These are phyloP conservation scores for Bradypodion pumilum DNA, from an alignment of 2,797 vertebrate species.

Conservation along the genomic window DNA sequence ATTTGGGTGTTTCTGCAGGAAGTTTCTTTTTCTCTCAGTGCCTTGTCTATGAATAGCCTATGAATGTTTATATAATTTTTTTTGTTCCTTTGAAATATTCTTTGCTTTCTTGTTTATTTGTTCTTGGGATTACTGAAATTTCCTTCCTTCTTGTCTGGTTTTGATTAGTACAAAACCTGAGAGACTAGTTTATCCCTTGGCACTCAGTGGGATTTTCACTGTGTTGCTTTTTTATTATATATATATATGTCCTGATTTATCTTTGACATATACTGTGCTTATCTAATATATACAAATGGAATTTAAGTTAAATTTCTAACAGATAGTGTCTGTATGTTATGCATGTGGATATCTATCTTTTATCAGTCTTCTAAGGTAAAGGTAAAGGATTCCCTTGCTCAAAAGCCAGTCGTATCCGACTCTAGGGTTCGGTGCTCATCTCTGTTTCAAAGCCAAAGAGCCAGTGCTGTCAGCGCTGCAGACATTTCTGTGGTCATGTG, in stretches of 20 bases:
- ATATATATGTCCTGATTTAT: background rate
- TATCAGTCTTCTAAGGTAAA: background rate
- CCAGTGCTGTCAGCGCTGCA: too few species aligned
- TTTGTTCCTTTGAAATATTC: background rate
- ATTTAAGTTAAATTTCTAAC: background rate
- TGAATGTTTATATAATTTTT: background rate
- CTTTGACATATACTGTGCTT: background rate
- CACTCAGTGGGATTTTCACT: background rate
- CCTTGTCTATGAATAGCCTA: too few species aligned
- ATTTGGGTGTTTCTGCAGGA: background rate
- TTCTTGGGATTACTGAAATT: too few species aligned
- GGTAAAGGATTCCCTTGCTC: too few species aligned
- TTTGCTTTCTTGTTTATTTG: background rate
- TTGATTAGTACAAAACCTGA: background rate
- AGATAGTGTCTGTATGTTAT: background rate
- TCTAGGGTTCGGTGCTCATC: too few species aligned
- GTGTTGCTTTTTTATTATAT: background rate
- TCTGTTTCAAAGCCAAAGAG: too few species aligned
- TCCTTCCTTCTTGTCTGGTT: background rate
- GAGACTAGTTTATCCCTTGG: background rate
- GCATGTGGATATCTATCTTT: background rate
- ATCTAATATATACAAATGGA: background rate
- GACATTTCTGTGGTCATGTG: too few species aligned
- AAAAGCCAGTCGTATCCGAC: too few species aligned
- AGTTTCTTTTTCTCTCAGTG: background rate